phyloP scores from a whole-genome alignment of 2,888 invertebrate genomes.

The Patella pellucida region DNA sequence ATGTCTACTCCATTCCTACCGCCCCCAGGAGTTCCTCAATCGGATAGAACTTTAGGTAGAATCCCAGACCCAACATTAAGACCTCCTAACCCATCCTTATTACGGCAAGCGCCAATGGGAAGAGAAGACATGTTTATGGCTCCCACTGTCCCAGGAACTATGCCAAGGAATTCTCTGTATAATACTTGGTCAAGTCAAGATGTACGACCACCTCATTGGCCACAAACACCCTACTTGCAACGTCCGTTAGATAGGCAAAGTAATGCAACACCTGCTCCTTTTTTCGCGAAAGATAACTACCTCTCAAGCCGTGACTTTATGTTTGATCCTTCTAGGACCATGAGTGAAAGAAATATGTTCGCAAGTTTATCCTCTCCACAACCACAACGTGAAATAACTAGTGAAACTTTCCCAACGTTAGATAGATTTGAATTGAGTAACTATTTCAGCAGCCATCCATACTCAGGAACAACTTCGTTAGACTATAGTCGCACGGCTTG shows the following conservation, averaged over 20 bases:
- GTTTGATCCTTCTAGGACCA: constrained; percentile 59
- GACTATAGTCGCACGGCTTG: constrained; percentile 58
- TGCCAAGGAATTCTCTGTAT: constrained; percentile 62
- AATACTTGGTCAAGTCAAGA: constrained; percentile 62
- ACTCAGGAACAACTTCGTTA: constrained; percentile 54
- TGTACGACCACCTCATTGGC: constrained; percentile 59
- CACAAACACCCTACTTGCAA: constrained; percentile 57
- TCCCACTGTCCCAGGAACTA: constrained; percentile 54
- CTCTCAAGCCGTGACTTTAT: constrained; percentile 60
- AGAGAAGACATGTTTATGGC: constrained; percentile 57
- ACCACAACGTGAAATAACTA: constrained; percentile 53
- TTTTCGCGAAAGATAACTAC: constrained; percentile 61
- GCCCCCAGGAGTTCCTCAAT: constrained; percentile 41
- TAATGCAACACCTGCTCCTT: constrained; percentile 50
- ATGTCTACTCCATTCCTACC: constrained; percentile 55
- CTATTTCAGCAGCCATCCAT: constrained; percentile 60
- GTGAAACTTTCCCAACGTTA: constrained; percentile 53
- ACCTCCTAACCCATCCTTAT: constrained; percentile 44
- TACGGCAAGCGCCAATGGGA: constrained; percentile 50
- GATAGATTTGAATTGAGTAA: constrained; percentile 62
- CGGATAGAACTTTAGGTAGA: constrained; percentile 44
- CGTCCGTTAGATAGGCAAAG: constrained; percentile 50
- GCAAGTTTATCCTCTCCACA: constrained; percentile 52
- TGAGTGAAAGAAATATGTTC: constrained; percentile 61
- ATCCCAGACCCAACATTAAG: constrained; percentile 55